Conservation (phyloP, 2,888 invertebrate species). For the Bhutanitis thaidina region DNA sequence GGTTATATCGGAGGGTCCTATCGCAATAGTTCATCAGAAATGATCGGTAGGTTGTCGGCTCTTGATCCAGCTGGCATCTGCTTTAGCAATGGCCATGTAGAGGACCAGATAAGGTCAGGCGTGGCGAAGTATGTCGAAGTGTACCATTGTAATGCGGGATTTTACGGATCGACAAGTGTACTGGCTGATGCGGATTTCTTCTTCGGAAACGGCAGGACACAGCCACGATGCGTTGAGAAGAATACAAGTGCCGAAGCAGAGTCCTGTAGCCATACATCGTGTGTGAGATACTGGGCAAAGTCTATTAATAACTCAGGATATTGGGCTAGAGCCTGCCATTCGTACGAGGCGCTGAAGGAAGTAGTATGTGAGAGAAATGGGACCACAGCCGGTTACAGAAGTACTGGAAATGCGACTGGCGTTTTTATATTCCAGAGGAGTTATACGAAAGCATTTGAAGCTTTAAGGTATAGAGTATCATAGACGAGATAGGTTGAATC, state of each 20-base stretch:
- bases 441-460: slow-evolving; percentile 45
- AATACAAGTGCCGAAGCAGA: slow-evolving; percentile 54
- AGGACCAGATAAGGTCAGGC: slow-evolving; percentile 70
- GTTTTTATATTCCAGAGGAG: slow-evolving; percentile 61
- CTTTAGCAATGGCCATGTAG: slow-evolving; percentile 56
- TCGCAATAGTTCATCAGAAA: slow-evolving; percentile 46
- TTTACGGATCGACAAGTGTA: slow-evolving; percentile 68
- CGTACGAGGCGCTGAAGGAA: slow-evolving; percentile 48
- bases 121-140: slow-evolving; percentile 81
- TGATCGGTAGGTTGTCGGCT: slow-evolving; percentile 56
- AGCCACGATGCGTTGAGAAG: slow-evolving; percentile 73
- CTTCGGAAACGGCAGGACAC: slow-evolving; percentile 73
- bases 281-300: slow-evolving; percentile 53
- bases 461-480: no score
- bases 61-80: slow-evolving; percentile 71
- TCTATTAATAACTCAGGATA: slow-evolving; percentile 53
- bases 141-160: slow-evolving; percentile 81
- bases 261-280: slow-evolving; percentile 67
- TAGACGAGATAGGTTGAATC: no score
- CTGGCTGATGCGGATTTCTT: slow-evolving; percentile 80
- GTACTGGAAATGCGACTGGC: slow-evolving; percentile 66
- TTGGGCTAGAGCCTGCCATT: slow-evolving; percentile 58
- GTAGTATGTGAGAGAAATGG: slow-evolving; percentile 59
- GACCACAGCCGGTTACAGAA: slow-evolving; percentile 62
- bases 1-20: slow-evolving; percentile 49